Percentiles rank a stretch among this genome's conserved stretches.
Conservation (phyloP, 2,888 invertebrate species). For the Drosophila prostipennis region DNA sequence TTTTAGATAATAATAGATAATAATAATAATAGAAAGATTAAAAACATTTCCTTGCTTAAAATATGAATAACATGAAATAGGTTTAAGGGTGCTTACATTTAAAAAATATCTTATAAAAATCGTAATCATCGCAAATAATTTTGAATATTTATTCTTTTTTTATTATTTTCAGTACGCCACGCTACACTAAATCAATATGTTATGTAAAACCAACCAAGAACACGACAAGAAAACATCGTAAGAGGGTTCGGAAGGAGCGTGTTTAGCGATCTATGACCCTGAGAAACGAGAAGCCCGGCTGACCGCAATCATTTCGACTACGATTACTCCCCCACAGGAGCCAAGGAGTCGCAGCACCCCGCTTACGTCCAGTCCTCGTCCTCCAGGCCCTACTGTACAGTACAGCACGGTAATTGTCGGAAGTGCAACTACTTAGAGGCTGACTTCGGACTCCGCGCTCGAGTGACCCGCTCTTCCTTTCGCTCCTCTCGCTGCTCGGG, state of each 20-base stretch:
- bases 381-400: conserved; percentile 9
- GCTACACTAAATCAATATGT: neutral
- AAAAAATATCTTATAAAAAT: too few species aligned
- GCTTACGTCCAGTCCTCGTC: neutral
- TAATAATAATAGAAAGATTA: too few species aligned
- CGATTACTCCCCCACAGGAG: conserved; percentile 52
- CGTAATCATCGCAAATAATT: too few species aligned
- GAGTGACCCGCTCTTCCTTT: conserved; percentile 34
- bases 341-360: too few species aligned
- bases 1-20: too few species aligned
- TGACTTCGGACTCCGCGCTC: conserved; percentile 59
- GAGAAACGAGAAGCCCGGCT: conserved; percentile 57
- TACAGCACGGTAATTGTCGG: conserved; percentile 54
- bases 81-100: too few species aligned
- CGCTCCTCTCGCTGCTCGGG: neutral
- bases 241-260: neutral
- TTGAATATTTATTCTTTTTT: too few species aligned
- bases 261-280: conserved; percentile 71
- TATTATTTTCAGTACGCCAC: too few species aligned
- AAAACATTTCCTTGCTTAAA: too few species aligned
- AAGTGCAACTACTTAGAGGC: conserved; percentile 65
- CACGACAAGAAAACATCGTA: neutral
- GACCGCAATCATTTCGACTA: conserved; percentile 71
- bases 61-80: too few species aligned
- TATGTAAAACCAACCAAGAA: neutral